Conservation (phyloP, 2,797 vertebrate genomes). For the Liparis tanakae region DNA sequence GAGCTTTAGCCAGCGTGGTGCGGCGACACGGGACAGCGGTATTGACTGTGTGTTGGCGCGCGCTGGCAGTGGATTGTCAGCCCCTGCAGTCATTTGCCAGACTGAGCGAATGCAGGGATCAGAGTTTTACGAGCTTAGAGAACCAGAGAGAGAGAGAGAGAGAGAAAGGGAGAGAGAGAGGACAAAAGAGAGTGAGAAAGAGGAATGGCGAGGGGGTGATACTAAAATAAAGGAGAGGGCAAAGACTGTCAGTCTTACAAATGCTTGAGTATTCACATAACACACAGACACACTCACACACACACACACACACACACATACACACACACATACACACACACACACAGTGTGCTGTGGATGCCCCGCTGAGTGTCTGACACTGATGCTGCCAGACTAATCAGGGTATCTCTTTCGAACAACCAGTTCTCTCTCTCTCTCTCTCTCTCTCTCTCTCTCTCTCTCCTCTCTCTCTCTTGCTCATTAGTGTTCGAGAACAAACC, state of each 20-base stretch:
- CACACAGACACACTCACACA: constrained; percentile 42
- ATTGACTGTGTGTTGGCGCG: constrained; percentile 79
- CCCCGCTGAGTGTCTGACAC: constrained; percentile 85
- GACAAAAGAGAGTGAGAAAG: constrained; percentile 52
- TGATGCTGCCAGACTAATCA: constrained; percentile 88
- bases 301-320: constrained; percentile 30
- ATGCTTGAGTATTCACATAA: constrained; percentile 62
- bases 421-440: constrained; percentile 21
- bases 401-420: constrained; percentile 55
- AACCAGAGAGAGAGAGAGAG: constrained; percentile 40
- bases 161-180: constrained; percentile 41
- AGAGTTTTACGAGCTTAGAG: constrained; percentile 74
- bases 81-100: constrained; percentile 83
- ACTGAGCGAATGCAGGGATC: constrained; percentile 72
- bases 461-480: constrained; percentile 66
- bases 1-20: constrained; percentile 81
- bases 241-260: constrained; percentile 65
- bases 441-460: constrained; percentile 53
- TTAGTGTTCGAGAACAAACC: constrained; percentile 67
- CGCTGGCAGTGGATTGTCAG: constrained; percentile 85
- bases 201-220: constrained; percentile 48
- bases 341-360: constrained; percentile 50
- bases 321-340: not conserved
- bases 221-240: constrained; percentile 20
- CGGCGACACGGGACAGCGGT: constrained; percentile 81